phyloP scores from a whole-genome alignment of 2,113 vertebrate genomes.

The Rhynchopsitta pachyrhyncha region DNA sequence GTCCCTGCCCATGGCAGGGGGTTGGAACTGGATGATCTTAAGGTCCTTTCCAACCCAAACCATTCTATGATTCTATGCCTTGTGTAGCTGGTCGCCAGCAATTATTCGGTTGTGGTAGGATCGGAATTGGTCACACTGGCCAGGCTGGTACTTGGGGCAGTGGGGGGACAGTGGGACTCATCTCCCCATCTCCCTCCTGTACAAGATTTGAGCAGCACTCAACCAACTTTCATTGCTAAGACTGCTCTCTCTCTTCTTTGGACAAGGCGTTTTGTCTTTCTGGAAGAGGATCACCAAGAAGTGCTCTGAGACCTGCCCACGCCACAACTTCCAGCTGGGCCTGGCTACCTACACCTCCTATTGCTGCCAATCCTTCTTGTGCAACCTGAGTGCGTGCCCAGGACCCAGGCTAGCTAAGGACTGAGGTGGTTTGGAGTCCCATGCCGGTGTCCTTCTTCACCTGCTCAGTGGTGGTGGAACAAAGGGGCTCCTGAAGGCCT shows the following conservation, averaged over 20 bases:
- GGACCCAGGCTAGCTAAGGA: constrained; percentile 22
- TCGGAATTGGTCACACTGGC: neutral
- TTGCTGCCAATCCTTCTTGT: constrained; percentile 54
- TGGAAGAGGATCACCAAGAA: constrained; percentile 67
- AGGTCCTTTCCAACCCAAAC: too few relatives aligned
- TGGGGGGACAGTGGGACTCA: neutral
- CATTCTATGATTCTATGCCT: neutral
- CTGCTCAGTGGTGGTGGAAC: neutral
- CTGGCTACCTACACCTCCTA: constrained; percentile 35
- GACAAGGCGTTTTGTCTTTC: constrained; percentile 8
- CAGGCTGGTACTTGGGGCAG: neutral
- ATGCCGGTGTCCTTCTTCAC: neutral
- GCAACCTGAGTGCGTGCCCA: neutral
- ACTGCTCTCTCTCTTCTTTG: neutral
- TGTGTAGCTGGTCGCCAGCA: neutral
- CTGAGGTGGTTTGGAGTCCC: neutral
- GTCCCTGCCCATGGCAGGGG: neutral
- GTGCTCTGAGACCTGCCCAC: constrained; percentile 40
- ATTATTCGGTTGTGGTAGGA: neutral
- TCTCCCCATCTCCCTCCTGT: too few relatives aligned
- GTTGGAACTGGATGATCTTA: neutral
- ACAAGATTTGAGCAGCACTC: neutral
- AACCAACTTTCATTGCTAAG: neutral
- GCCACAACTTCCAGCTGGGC: constrained; percentile 44
- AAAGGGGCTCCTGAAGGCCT: neutral